phyloP scores from a whole-genome alignment of 2,888 invertebrate species.

The Metacarcinus magister region DNA sequence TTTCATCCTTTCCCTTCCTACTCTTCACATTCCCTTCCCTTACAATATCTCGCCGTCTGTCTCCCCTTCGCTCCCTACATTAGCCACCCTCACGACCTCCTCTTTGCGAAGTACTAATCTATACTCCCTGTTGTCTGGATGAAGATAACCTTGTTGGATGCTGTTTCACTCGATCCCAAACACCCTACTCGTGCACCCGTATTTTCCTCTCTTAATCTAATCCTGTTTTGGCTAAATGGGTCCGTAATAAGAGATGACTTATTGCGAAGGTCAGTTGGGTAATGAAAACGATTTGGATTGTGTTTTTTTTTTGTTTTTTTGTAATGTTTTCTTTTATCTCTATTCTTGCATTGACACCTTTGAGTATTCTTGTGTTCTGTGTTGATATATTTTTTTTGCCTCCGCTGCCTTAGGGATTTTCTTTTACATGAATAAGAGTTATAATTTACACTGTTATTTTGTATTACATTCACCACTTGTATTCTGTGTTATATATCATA shows the following conservation, averaged over 20 bases:
- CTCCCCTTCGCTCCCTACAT: constrained; percentile 10
- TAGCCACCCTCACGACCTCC: neutral
- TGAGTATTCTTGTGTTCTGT: neutral
- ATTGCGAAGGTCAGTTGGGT: neutral
- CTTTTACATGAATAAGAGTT: neutral
- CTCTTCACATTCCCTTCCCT: constrained; percentile 2
- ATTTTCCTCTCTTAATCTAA: constrained; percentile 13
- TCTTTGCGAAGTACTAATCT: neutral
- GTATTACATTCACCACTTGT: neutral
- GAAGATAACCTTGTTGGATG: neutral
- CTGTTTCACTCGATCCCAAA: neutral
- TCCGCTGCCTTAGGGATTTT: neutral
- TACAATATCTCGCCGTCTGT: neutral
- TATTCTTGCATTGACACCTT: neutral
- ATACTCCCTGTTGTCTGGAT: neutral
- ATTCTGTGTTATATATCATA: neutral
- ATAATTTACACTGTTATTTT: neutral
- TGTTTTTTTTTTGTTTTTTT: neutral
- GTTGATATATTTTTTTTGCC: neutral
- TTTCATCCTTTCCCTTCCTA: neutral
- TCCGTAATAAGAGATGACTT: constrained; percentile 18
- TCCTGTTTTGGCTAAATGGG: neutral
- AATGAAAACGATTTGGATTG: neutral
- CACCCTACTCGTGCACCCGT: neutral
- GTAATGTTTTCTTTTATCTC: neutral